These are phyloP conservation scores for Pteria penguin DNA, from an alignment of 2,888 invertebrate species.

Conservation along the genomic window DNA sequence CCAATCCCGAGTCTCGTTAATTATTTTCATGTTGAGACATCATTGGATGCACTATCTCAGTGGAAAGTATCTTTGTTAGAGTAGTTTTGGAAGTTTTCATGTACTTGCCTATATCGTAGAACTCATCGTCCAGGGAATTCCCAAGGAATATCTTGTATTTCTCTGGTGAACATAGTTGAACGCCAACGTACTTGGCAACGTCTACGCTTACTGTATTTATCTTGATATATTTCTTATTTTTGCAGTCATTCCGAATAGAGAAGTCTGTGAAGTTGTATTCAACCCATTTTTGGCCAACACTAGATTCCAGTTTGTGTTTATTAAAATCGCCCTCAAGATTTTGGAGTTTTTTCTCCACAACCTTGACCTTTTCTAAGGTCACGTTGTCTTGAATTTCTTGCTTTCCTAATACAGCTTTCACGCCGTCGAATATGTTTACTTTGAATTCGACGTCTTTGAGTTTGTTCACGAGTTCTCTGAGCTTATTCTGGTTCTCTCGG, in stretches of 20 bases:
- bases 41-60: too few species aligned
- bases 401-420: slow-evolving; percentile 1
- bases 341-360: not conserved
- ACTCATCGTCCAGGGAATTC: slow-evolving; percentile 58
- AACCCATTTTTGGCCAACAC: slow-evolving; percentile 50
- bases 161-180: slow-evolving; percentile 62
- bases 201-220: slow-evolving; percentile 46
- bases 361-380: slow-evolving; percentile 10
- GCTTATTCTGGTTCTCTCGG: slow-evolving; percentile 16
- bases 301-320: not conserved
- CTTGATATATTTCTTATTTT: slow-evolving; percentile 62
- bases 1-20: too few species aligned
- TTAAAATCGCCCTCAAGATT: slow-evolving; percentile 4
- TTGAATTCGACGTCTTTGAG: slow-evolving; percentile 6
- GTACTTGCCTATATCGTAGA: slow-evolving; percentile 62
- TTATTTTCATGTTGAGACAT: too few species aligned
- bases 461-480: slow-evolving; percentile 11
- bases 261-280: slow-evolving; percentile 62
- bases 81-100: too few species aligned
- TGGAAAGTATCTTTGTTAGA: too few species aligned
- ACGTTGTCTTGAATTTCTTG: slow-evolving; percentile 39
- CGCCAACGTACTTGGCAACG: slow-evolving; percentile 63
- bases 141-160: slow-evolving; percentile 72
- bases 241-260: slow-evolving; percentile 56
- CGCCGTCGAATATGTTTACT: not conserved